Evolutionary conservation across 2,113 vertebrate species (phyloP).

Genomic region (Micronycteris hirsuta): DNA sequence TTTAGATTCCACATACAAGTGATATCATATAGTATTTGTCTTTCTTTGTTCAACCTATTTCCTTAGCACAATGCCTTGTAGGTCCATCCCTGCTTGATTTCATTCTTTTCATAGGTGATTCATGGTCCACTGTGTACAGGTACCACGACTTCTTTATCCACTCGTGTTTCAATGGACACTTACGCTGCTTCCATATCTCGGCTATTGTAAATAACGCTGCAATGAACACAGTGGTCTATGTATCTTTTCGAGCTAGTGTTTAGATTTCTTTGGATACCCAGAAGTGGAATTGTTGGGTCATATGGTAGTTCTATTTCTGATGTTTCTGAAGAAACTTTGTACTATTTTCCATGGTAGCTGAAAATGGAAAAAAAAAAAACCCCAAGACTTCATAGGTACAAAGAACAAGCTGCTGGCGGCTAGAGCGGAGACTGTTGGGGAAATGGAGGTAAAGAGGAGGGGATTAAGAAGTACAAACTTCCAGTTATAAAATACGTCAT

Average conservation of each 20-base stretch:
- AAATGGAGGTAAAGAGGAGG: too few relatives aligned
- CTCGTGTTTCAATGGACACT: not conserved
- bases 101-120: not conserved
- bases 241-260: not conserved
- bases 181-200: not conserved
- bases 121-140: not conserved
- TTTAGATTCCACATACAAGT: not conserved
- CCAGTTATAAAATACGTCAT: not conserved
- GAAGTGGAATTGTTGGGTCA: not conserved
- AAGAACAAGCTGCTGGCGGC: not conserved
- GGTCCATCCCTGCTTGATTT: not conserved
- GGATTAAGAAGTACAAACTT: not conserved
- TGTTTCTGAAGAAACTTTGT: not conserved
- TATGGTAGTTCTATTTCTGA: not conserved
- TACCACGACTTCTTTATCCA: not conserved
- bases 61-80: not conserved
- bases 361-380: not conserved
- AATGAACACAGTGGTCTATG: not conserved
- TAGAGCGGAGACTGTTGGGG: not conserved
- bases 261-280: not conserved
- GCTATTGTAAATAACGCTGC: not conserved
- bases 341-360: not conserved
- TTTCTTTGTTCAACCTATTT: not conserved
- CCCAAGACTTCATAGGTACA: not conserved
- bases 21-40: too few relatives aligned